Percentiles rank a stretch among this genome's conserved stretches.
These are phyloP conservation scores for Tamandua tetradactyla DNA, from an alignment of 2,797 vertebrate genomes.

Conservation along the genomic window DNA sequence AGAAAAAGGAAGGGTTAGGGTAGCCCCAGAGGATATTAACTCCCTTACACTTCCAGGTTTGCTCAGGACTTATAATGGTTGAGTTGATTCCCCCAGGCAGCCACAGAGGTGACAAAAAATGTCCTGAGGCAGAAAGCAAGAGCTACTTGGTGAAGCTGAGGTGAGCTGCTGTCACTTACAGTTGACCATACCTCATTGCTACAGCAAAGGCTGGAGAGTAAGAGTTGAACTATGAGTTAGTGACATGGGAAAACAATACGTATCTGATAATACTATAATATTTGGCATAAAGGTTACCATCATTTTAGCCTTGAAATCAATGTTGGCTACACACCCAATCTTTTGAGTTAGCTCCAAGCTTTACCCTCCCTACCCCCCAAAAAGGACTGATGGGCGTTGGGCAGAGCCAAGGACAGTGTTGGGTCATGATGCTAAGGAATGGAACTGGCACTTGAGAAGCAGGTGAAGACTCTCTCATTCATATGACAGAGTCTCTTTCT, in stretches of 20 bases:
- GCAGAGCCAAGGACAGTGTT: not conserved
- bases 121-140: not conserved
- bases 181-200: not conserved
- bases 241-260: not conserved
- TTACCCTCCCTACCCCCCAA: not conserved
- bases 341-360: not conserved
- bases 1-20: not conserved
- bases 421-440: not conserved
- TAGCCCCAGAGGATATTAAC: not conserved
- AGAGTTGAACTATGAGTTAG: not conserved
- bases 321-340: not conserved
- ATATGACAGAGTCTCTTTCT: not conserved
- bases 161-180: not conserved
- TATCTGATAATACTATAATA: not conserved
- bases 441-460: not conserved
- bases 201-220: not conserved
- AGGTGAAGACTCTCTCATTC: not conserved
- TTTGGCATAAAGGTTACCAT: not conserved
- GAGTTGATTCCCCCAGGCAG: not conserved
- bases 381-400: not conserved
- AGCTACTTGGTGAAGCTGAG: not conserved
- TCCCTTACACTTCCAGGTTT: too few species aligned
- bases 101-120: not conserved
- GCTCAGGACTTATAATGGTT: not conserved
- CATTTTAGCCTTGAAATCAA: not conserved